A percentile compares a stretch with the other conserved stretches of the same genome.
phyloP scores from a whole-genome alignment of 2,797 vertebrate genomes.

The Sardinella longiceps region DNA sequence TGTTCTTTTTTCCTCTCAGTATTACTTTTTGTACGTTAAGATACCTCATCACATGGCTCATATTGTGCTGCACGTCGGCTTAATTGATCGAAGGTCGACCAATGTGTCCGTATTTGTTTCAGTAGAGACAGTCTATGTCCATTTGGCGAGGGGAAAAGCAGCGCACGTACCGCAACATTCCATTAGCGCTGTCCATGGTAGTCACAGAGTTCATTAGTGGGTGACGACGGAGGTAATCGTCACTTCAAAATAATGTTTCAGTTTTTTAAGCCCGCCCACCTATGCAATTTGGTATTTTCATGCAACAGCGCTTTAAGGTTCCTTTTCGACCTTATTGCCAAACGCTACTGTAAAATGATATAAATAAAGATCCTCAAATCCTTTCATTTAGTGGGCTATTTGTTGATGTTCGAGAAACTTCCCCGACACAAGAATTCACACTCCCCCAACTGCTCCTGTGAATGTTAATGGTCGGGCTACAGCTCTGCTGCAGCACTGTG shows the following conservation, averaged over 20 bases:
- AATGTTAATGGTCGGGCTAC: slow-evolving; percentile 25
- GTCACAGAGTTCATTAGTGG: background rate
- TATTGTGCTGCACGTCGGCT: background rate
- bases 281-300: too few species aligned
- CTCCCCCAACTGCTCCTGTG: slow-evolving; percentile 1
- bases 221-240: background rate
- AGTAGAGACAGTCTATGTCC: background rate
- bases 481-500: slow-evolving; percentile 50
- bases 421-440: background rate
- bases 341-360: background rate
- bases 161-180: background rate
- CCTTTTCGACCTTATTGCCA: background rate
- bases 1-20: background rate
- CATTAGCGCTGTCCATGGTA: slow-evolving; percentile 13
- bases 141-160: background rate
- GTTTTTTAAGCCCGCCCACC: too few species aligned
- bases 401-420: slow-evolving; percentile 17
- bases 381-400: background rate
- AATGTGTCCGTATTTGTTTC: background rate
- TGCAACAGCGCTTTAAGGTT: background rate
- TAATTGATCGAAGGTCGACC: background rate
- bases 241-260: background rate
- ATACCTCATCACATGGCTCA: background rate
- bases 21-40: background rate
- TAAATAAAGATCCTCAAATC: background rate